A percentile compares a stretch with the other conserved stretches of the same genome.
Conservation (phyloP, 2,888 invertebrate genomes). For the Polymixis flavicincta region DNA sequence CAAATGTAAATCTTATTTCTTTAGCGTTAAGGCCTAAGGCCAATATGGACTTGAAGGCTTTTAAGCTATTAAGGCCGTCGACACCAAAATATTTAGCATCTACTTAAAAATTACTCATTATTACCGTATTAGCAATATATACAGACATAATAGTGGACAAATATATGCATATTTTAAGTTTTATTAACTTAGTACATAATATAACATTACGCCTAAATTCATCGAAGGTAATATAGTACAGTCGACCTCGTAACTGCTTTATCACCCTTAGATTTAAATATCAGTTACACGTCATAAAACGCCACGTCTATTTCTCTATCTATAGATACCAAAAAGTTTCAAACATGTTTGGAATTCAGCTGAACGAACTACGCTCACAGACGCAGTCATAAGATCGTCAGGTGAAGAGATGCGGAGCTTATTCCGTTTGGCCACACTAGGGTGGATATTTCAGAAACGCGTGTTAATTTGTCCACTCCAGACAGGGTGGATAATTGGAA, state of each 20-base stretch:
- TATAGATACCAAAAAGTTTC: neutral
- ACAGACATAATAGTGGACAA: conserved; percentile 55
- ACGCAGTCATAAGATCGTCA: neutral
- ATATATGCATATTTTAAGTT: conserved; percentile 36
- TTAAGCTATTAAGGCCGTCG: conserved; percentile 54
- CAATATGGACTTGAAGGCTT: conserved; percentile 41
- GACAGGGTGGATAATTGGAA: no score
- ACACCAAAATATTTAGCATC: conserved; percentile 41
- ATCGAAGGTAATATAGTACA: neutral
- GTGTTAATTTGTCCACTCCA: no score
- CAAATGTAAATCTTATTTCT: conserved; percentile 29
- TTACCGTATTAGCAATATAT: conserved; percentile 59
- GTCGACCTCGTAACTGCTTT: neutral
- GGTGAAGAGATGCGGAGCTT: neutral
- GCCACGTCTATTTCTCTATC: neutral
- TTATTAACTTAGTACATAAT: conserved; percentile 22
- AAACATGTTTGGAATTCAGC: neutral
- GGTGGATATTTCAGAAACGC: no score
- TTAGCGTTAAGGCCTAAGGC: conserved; percentile 21
- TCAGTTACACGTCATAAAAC: neutral
- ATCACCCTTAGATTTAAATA: neutral
- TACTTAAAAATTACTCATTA: conserved; percentile 46
- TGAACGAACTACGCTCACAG: no score
- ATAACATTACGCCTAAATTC: neutral
- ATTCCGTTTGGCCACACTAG: no score